These are phyloP conservation scores for Centropus bengalensis DNA, from an alignment of 2,113 vertebrate species.

Conservation along the genomic window DNA sequence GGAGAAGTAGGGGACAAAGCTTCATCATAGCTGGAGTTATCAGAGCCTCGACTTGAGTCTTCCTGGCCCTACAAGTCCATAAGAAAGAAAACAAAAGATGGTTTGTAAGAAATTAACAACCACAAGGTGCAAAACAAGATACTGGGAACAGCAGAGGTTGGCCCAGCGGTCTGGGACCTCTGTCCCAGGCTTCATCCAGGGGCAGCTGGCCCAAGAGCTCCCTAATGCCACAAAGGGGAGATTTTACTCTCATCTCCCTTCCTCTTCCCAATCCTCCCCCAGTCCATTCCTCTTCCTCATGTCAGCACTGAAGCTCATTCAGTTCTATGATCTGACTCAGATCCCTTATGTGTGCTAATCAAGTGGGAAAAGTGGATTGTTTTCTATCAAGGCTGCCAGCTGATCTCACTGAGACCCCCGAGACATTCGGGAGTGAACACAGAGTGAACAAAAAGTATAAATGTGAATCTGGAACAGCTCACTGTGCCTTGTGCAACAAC, in stretches of 20 bases:
- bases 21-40: conserved; percentile 93
- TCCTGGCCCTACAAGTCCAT: conserved; percentile 83
- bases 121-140: neutral
- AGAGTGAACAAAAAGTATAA: neutral
- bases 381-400: neutral
- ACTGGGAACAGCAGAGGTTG: neutral
- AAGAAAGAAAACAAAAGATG: neutral
- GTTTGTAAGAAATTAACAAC: neutral
- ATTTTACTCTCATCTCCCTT: neutral
- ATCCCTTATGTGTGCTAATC: neutral
- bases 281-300: neutral
- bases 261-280: neutral
- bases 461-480: neutral
- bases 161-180: neutral
- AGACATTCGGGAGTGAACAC: accelerated
- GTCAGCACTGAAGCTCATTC: neutral
- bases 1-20: conserved; percentile 90
- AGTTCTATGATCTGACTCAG: neutral
- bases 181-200: neutral
- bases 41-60: conserved; percentile 92
- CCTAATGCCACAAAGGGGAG: neutral
- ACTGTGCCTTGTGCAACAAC: neutral
- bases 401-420: neutral
- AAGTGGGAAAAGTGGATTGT: neutral
- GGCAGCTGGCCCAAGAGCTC: neutral